These are phyloP conservation scores for Pristionchus exspectatus DNA, from an alignment of 2,888 invertebrate genomes.

Conservation along the genomic window DNA sequence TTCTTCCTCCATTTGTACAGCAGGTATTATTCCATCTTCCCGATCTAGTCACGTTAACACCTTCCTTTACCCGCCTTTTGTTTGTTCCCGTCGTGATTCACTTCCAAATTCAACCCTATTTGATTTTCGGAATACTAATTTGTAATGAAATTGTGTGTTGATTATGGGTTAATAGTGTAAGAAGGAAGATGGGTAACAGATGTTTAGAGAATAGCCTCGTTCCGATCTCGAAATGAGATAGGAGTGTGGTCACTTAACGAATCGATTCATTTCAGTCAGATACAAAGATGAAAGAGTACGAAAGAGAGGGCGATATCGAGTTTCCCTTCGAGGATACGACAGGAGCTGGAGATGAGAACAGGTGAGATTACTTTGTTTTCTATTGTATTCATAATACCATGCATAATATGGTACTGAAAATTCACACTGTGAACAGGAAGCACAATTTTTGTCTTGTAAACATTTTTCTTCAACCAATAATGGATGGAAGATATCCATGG, in stretches of 20 bases:
- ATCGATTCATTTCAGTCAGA: conserved; percentile 60
- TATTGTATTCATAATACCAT: neutral
- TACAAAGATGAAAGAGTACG: conserved; percentile 70
- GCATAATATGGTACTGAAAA: neutral
- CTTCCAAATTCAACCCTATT: neutral
- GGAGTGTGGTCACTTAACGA: neutral
- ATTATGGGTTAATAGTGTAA: neutral
- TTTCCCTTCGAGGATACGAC: conserved; percentile 78
- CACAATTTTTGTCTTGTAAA: neutral
- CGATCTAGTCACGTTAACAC: neutral
- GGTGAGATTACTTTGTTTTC: conserved; percentile 78
- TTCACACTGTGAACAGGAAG: neutral
- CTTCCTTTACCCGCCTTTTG: neutral
- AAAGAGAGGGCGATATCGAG: conserved; percentile 77
- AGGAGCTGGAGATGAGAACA: conserved; percentile 80
- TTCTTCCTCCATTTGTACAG: conserved; percentile 52
- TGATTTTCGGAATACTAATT: neutral
- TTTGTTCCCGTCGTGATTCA: conserved; percentile 25
- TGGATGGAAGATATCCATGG: neutral
- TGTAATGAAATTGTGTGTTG: neutral
- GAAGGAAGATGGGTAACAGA: neutral
- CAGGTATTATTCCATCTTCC: conserved; percentile 7
- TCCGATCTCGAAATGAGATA: conserved; percentile 37
- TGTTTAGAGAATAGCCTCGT: conserved; percentile 16
- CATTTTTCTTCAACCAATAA: neutral